Percentiles rank a stretch among this genome's conserved stretches.
These are phyloP conservation scores for Bombyx mandarina DNA, from an alignment of 1,140 invertebrate species.

Conservation along the genomic window DNA sequence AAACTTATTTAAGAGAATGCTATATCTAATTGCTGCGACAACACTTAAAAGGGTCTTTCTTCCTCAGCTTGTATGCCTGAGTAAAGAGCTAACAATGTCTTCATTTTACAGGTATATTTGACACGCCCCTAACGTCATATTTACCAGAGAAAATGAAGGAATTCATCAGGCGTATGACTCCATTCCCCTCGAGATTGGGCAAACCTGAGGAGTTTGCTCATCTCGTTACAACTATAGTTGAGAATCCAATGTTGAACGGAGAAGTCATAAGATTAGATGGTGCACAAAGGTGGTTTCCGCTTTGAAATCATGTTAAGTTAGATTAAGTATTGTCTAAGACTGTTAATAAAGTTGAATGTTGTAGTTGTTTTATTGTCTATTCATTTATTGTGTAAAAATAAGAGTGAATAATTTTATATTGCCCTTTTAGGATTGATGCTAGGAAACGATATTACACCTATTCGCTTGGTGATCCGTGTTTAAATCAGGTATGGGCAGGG, in stretches of 20 bases:
- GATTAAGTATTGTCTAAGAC: constrained; percentile 22
- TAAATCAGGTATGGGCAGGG: too few species aligned
- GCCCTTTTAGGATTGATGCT: too few species aligned
- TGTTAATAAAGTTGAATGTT: constrained; percentile 26
- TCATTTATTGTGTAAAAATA: too few species aligned
- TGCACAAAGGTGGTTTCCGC: constrained; percentile 80
- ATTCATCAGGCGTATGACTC: constrained; percentile 85
- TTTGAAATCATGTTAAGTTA: constrained; percentile 26
- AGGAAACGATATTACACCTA: too few species aligned
- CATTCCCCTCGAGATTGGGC: constrained; percentile 91
- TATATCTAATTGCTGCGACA: too few species aligned
- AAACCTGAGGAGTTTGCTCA: constrained; percentile 93
- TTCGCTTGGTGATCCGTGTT: too few species aligned
- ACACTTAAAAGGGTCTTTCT: too few species aligned
- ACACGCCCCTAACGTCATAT: constrained; percentile 85
- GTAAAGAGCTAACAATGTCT: too few species aligned
- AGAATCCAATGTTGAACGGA: constrained; percentile 95
- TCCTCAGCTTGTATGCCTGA: too few species aligned
- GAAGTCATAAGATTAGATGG: constrained; percentile 96
- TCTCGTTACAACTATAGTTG: constrained; percentile 88
- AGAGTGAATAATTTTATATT: too few species aligned
- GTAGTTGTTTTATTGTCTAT: constrained; percentile 1
- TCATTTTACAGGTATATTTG: constrained; percentile 82
- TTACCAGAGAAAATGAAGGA: constrained; percentile 89
- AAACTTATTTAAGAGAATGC: too few species aligned